phyloP scores from a whole-genome alignment of 2,888 invertebrate genomes.

The Thymelicus acteon region DNA sequence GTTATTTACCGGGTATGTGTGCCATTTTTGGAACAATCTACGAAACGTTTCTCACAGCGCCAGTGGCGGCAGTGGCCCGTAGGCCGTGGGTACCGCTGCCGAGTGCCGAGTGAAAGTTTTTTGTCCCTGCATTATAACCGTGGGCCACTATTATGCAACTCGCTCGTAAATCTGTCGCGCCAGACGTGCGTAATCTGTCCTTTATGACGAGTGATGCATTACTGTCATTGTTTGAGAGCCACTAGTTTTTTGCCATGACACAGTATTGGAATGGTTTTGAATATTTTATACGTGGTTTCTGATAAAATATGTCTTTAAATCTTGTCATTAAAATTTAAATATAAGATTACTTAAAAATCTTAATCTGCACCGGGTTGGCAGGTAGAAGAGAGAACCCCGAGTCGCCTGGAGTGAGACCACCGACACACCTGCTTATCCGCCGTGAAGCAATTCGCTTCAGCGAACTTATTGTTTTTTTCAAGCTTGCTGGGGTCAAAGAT shows the following conservation, averaged over 20 bases:
- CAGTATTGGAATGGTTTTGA: constrained; percentile 60
- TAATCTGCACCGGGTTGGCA: neutral
- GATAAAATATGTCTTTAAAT: neutral
- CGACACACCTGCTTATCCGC: neutral
- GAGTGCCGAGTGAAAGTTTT: constrained; percentile 31
- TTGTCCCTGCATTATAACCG: constrained; percentile 18
- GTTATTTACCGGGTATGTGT: neutral
- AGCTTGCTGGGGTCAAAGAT: too few relatives aligned
- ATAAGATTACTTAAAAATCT: neutral
- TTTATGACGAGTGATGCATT: constrained; percentile 83
- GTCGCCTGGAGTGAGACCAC: neutral
- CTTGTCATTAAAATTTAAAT: neutral
- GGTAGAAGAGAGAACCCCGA: neutral
- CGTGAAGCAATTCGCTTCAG: too few relatives aligned
- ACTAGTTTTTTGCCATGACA: constrained; percentile 78
- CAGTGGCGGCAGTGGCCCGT: neutral
- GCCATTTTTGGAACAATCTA: constrained; percentile 13
- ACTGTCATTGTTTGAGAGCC: constrained; percentile 73
- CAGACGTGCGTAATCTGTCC: constrained; percentile 72
- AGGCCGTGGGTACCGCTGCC: neutral
- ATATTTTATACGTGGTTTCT: neutral
- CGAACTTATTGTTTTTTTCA: too few relatives aligned
- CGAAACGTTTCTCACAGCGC: constrained; percentile 11
- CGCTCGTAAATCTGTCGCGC: constrained; percentile 73
- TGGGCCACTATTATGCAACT: constrained; percentile 65